Evolutionary conservation across 2,797 vertebrate genomes (phyloP).

Genomic region (Gadopsis bispinosus): DNA sequence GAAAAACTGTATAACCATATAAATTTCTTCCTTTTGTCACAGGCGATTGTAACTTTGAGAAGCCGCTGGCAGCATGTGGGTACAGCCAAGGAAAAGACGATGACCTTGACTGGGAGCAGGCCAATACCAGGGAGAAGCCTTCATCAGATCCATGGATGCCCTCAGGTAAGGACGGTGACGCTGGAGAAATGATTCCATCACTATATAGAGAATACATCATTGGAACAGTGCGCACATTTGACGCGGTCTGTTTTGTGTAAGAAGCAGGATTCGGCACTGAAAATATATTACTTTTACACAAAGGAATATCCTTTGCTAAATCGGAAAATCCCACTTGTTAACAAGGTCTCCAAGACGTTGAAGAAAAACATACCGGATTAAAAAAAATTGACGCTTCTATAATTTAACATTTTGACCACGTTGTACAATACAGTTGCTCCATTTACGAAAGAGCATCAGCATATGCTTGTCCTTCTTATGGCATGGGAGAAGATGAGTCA

Average conservation of each 20-base stretch:
- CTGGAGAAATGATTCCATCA: constrained; percentile 19
- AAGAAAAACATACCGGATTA: neutral
- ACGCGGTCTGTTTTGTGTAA: constrained; percentile 11
- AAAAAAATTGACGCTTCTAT: neutral
- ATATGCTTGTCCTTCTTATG: neutral
- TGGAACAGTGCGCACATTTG: constrained; percentile 21
- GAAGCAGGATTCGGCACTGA: neutral
- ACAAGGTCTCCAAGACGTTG: neutral
- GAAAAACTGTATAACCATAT: constrained; percentile 73
- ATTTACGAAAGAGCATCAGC: neutral
- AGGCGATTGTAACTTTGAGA: constrained; percentile 97
- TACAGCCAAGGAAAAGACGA: constrained; percentile 95
- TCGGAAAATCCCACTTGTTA: neutral
- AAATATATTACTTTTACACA: neutral
- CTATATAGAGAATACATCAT: constrained; percentile 19
- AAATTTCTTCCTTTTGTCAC: constrained; percentile 71
- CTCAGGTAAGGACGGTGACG: constrained; percentile 85
- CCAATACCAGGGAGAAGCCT: constrained; percentile 87
- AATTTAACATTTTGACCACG: neutral
- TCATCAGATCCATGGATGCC: constrained; percentile 93
- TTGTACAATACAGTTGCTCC: neutral
- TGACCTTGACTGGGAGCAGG: constrained; percentile 97
- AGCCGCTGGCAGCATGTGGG: constrained; percentile 91
- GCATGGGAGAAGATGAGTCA: neutral
- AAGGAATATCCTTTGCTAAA: constrained; percentile 3